Evolutionary conservation across 2,888 invertebrate species (phyloP).

Genomic region (Drosophila meridiana): DNA sequence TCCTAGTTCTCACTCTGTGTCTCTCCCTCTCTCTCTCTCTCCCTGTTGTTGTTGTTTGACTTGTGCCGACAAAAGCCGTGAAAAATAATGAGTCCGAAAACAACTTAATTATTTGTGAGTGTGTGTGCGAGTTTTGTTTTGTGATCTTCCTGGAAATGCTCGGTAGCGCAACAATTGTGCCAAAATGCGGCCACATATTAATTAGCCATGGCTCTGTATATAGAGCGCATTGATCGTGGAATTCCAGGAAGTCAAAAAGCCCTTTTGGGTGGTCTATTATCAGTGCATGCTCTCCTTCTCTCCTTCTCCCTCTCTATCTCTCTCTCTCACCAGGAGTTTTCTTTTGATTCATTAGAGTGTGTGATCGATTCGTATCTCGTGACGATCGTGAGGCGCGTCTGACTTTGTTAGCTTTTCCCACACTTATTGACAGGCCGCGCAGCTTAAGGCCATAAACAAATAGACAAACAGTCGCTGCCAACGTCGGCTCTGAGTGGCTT

Average conservation of each 20-base stretch:
- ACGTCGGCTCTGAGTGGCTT: slow-evolving; percentile 61
- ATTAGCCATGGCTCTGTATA: slow-evolving; percentile 60
- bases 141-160: slow-evolving; percentile 63
- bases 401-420: slow-evolving; percentile 77
- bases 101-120: slow-evolving; percentile 71
- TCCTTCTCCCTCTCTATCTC: background rate
- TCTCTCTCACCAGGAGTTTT: background rate
- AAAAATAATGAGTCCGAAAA: slow-evolving; percentile 74
- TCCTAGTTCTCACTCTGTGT: background rate
- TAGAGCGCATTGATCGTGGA: slow-evolving; percentile 41
- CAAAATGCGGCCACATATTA: slow-evolving; percentile 73
- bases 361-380: slow-evolving; percentile 43
- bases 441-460: slow-evolving; percentile 78
- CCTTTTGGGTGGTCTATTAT: slow-evolving; percentile 61
- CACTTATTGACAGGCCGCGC: slow-evolving; percentile 70
- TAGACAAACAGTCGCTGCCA: slow-evolving; percentile 67
- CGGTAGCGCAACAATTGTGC: slow-evolving; percentile 73
- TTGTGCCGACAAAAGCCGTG: slow-evolving; percentile 79
- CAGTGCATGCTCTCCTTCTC: background rate
- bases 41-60: slow-evolving; percentile 63
- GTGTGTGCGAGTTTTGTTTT: slow-evolving; percentile 11
- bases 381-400: slow-evolving; percentile 51
- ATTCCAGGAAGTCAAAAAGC: slow-evolving; percentile 57
- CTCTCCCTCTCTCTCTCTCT: background rate
- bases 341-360: slow-evolving; percentile 26